Evolutionary conservation across 2,797 vertebrate genomes (phyloP), one percentile per base, ranked within the genome.

Genomic region (Agapornis canus): DNA sequence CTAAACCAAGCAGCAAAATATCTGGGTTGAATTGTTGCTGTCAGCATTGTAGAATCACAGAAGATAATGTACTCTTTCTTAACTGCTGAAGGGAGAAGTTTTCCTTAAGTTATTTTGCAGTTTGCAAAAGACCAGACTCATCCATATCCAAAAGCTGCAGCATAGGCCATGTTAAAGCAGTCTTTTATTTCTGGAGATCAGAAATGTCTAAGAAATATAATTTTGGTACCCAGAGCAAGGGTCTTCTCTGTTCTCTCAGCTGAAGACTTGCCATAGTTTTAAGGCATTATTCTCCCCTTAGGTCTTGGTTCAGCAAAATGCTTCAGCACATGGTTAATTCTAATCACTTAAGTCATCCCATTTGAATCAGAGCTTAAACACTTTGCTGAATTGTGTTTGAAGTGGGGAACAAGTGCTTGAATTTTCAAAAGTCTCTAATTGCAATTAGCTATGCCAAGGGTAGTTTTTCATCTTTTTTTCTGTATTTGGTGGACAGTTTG

Each of bases 371-470:
- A 82, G 73, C 89, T 92, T 92, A 92, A 94, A 91, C 51, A 88
- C 82, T 94, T 93, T 72, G 76, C 69, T 91, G 91, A 92, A 90
- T 91, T 95, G 70, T 88, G 43, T 96, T 96, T 96, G 60, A 95
- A 97, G 89, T 88, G 80, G 87, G 60, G 29, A 92, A 90, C 0
- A 37, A 95, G 59, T 90, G 48, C 81, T 73, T 86, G 87, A 94
- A 92, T 96, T 96, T 95, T 92, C 87, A 93, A 94, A 96, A 91
- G 86, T 92, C 70, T 88, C 87, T 95, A 92, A 96, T 86, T 95
- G 83, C 91, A 96, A 94, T 83, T 94, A 94, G 52, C 73, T 90
- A 70, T 86, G 85, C 89, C 76, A 91, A 85, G 66, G 37, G 56
- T 91, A 79, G 76, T 90, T 96, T 91, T 95, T 93, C 23, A 92